Evolutionary conservation across 2,113 vertebrate species (phyloP), one percentile per base, ranked within the genome.

Genomic region (Prunella himalayana): DNA sequence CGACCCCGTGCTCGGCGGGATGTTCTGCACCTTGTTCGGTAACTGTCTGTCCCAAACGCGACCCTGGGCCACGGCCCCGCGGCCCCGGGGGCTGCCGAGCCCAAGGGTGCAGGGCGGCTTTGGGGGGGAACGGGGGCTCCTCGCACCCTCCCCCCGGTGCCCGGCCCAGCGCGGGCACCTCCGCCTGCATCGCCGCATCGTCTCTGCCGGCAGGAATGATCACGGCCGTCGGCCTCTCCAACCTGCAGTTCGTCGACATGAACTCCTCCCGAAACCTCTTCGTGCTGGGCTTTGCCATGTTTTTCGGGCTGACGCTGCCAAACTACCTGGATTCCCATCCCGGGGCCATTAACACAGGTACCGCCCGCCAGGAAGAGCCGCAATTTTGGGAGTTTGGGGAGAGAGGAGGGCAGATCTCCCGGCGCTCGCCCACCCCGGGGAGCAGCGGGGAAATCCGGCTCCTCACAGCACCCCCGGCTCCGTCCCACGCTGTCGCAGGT

Each of bases 1-100:
- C 0, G 99, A 99, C 90, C 99, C 99, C 2, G 98, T 99, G 81
- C 98, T 99, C 3, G 99, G 99, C 17, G 99, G 99, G 27, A 99
- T 99, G 99, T 99, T 99, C 98, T 99, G 99, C 97, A 99, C 99
- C 5, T 97, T 99, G 13, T 99, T 99, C 11, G 99, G 99, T 99
- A 98, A 98, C 95, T 49, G 5, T 0, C 3, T 5, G 20, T 30
- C 24, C 54, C 60, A 28, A 5, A 14, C 19, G 5, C 87, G 12
- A 47, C 22, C 47, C 49, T 0, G 20, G 22, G 47, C 12, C 5
- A 0, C 5, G 1, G 15, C 47, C 89, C 15, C 1, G 1, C 76
- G 24, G 53, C 15, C 8, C 2, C 1, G 2, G n/a, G 76, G 61
- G 33, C 35, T 27, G 54, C 3, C 0, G 9, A 82, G 51, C 65